Evolutionary conservation across 2,113 vertebrate species (phyloP).

Genomic region (Capreolus pygargus): DNA sequence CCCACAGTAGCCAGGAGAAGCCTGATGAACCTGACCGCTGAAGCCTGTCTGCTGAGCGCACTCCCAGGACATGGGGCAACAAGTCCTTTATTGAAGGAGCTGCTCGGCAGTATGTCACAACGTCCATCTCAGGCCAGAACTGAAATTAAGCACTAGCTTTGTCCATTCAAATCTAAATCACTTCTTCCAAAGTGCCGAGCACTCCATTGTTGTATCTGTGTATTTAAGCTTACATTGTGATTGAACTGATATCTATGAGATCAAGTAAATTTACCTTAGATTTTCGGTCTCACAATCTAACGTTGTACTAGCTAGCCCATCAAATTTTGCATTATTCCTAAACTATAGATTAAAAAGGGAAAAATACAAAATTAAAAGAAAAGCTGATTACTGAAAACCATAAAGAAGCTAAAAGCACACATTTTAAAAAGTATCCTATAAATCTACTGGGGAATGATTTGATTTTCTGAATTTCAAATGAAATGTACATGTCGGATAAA

Average conservation of each 20-base stretch:
- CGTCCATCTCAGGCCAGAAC: neutral
- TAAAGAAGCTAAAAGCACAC: neutral
- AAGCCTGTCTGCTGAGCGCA: neutral
- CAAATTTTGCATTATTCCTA: neutral
- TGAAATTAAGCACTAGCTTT: neutral
- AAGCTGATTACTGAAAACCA: neutral
- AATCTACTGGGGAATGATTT: neutral
- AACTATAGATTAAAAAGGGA: neutral
- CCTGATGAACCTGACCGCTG: neutral
- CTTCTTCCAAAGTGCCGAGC: neutral
- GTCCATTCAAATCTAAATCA: neutral
- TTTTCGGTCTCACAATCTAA: conserved; percentile 1
- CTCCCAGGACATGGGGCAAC: neutral
- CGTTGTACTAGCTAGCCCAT: neutral
- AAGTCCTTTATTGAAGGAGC: neutral
- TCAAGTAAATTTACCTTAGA: neutral
- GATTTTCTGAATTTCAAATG: conserved; percentile 32
- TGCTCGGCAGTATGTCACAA: neutral
- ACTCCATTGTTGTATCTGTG: neutral
- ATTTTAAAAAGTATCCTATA: neutral
- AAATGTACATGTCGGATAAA: neutral
- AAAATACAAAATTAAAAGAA: conserved; percentile 24
- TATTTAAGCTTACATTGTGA: neutral
- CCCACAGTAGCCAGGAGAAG: neutral
- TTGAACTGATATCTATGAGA: neutral